Evolutionary conservation across 2,113 vertebrate species (phyloP).

Genomic region (Callipepla squamata): DNA sequence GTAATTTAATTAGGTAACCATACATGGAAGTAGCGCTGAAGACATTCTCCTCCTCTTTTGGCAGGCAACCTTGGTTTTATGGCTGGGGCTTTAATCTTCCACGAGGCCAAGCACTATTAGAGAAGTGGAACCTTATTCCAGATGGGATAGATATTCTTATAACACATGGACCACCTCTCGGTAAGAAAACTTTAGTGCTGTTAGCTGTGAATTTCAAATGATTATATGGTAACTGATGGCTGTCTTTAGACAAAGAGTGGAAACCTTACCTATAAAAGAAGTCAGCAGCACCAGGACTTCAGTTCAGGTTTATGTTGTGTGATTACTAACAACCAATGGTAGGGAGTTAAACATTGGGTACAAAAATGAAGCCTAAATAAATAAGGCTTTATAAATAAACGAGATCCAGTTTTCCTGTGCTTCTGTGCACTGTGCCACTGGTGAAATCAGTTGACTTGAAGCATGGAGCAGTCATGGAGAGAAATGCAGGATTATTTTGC

Average conservation of each 20-base stretch:
- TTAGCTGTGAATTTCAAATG: slow-evolving; percentile 29
- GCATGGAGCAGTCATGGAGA: not conserved
- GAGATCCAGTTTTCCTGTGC: not conserved
- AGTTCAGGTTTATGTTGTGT: not conserved
- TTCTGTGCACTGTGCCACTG: not conserved
- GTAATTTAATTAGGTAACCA: slow-evolving; percentile 48
- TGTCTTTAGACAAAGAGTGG: not conserved
- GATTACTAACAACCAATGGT: not conserved
- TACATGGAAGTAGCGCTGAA: slow-evolving; percentile 60
- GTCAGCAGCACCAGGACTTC: not conserved
- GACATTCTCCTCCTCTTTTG: slow-evolving; percentile 47
- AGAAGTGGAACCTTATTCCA: slow-evolving; percentile 98
- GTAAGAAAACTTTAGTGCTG: slow-evolving; percentile 78
- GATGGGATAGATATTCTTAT: slow-evolving; percentile 93
- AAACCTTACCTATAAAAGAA: not conserved
- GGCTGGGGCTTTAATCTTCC: slow-evolving; percentile 98
- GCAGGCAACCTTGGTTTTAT: slow-evolving; percentile 98
- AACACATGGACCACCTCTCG: slow-evolving; percentile 95
- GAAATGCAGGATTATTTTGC: not conserved
- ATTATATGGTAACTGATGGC: not conserved
- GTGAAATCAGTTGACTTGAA: not conserved
- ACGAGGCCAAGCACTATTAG: slow-evolving; percentile 92
- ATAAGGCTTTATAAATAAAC: not conserved
- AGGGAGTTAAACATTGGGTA: not conserved
- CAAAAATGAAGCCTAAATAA: not conserved